These are phyloP conservation scores for Callopanchax toddi DNA, from an alignment of 2,113 vertebrate genomes.

Conservation along the genomic window DNA sequence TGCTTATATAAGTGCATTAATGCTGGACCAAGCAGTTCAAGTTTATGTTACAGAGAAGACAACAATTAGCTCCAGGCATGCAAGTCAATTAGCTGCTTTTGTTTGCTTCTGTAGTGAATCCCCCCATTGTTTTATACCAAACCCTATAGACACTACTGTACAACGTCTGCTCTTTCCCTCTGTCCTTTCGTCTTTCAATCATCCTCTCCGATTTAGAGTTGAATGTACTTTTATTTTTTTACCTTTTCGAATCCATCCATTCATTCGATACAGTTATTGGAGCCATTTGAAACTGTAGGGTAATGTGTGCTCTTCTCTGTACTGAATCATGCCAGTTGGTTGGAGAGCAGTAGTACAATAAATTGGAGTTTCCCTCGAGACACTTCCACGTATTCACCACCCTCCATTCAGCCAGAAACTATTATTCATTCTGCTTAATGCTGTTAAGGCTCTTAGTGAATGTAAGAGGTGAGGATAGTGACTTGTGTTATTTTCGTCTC, in stretches of 20 bases:
- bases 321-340: slow-evolving; percentile 26
- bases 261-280: background rate
- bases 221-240: background rate
- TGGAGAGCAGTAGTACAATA: slow-evolving; percentile 36
- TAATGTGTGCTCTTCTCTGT: slow-evolving; percentile 1
- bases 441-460: slow-evolving; percentile 35
- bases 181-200: background rate
- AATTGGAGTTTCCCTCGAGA: slow-evolving; percentile 33
- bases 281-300: background rate
- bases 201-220: no score
- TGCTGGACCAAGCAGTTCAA: slow-evolving; percentile 21
- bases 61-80: slow-evolving; percentile 46
- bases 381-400: slow-evolving; percentile 28
- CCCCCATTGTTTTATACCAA: slow-evolving; percentile 52
- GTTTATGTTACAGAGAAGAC: slow-evolving; percentile 25
- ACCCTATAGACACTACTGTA: slow-evolving; percentile 20
- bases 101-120: slow-evolving; percentile 30
- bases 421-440: slow-evolving; percentile 39
- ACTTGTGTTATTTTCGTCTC: slow-evolving; percentile 43
- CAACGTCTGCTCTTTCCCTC: slow-evolving; percentile 47
- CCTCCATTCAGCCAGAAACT: slow-evolving; percentile 36
- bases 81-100: slow-evolving; percentile 52
- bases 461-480: slow-evolving; percentile 26
- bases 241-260: background rate
- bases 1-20: slow-evolving; percentile 36